Percentiles rank a stretch among this genome's conserved stretches.
These are phyloP conservation scores for Hippocampus comes DNA, from an alignment of 2,113 vertebrate genomes.

Conservation along the genomic window DNA sequence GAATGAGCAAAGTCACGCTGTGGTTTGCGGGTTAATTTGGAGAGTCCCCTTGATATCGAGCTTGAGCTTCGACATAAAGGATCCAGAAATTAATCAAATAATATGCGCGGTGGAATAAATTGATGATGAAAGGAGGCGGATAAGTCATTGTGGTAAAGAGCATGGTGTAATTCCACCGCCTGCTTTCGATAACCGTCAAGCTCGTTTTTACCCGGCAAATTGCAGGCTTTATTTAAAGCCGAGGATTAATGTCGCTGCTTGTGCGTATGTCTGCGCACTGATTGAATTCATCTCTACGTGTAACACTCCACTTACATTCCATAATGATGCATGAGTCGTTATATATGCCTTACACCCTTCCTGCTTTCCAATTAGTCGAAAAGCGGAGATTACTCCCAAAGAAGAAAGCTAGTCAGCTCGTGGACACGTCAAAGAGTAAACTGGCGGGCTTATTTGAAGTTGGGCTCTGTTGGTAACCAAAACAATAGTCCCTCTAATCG, in stretches of 20 bases:
- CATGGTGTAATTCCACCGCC: background rate
- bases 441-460: background rate
- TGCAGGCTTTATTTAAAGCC: conserved; percentile 1
- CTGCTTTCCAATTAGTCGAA: background rate
- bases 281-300: background rate
- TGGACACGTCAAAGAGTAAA: background rate
- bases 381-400: background rate
- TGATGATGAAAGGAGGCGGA: background rate
- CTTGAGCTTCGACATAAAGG: background rate
- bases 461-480: background rate
- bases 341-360: background rate
- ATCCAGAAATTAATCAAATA: background rate
- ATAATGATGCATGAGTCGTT: background rate
- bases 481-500: background rate
- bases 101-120: background rate
- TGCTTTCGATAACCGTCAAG: background rate
- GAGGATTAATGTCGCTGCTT: background rate
- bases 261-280: background rate
- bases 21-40: background rate
- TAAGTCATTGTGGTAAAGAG: background rate
- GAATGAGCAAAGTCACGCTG: background rate
- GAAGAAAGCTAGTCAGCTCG: background rate
- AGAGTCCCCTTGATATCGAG: background rate
- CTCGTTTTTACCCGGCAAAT: background rate
- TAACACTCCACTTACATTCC: background rate